Percentiles rank a stretch among this genome's conserved stretches.
phyloP scores from a whole-genome alignment of 2,113 vertebrate genomes.

The Cephalopholis sonnerati region DNA sequence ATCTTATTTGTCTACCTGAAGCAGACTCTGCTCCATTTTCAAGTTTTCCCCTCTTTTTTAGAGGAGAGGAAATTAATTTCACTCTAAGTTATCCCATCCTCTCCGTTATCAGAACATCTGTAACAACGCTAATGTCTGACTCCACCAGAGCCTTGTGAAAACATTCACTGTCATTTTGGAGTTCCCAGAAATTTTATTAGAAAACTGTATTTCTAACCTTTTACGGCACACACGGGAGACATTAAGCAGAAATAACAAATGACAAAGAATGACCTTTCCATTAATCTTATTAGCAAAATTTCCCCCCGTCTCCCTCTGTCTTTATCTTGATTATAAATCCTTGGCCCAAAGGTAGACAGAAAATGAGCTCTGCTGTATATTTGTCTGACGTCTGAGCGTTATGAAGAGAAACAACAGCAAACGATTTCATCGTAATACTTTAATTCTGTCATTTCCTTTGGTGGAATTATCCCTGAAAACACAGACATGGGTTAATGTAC shows the following conservation, averaged over 20 bases:
- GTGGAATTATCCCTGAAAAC: conserved; percentile 41
- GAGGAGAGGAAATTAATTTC: neutral
- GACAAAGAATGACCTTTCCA: conserved; percentile 16
- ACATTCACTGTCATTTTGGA: neutral
- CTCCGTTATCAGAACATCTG: conserved; percentile 12
- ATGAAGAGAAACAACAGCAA: conserved; percentile 37
- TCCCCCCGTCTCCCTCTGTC: neutral
- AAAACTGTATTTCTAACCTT: conserved; percentile 23
- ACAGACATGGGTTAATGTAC: conserved; percentile 17
- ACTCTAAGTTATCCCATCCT: neutral
- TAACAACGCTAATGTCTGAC: neutral
- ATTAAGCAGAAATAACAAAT: conserved; percentile 37
- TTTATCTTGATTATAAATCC: conserved; percentile 14
- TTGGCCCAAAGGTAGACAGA: conserved; percentile 10
- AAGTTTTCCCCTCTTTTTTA: neutral
- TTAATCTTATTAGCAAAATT: conserved; percentile 1
- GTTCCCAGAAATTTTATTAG: conserved; percentile 21
- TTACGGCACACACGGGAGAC: conserved; percentile 2
- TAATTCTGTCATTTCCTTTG: conserved; percentile 60
- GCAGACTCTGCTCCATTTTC: neutral
- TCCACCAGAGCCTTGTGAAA: neutral
- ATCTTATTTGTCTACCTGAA: neutral
- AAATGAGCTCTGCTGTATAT: conserved; percentile 24
- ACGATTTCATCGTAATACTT: conserved; percentile 22
- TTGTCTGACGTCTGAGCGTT: conserved; percentile 21